Conservation (phyloP, 2,797 vertebrate species). For the Intellagama lesueurii region DNA sequence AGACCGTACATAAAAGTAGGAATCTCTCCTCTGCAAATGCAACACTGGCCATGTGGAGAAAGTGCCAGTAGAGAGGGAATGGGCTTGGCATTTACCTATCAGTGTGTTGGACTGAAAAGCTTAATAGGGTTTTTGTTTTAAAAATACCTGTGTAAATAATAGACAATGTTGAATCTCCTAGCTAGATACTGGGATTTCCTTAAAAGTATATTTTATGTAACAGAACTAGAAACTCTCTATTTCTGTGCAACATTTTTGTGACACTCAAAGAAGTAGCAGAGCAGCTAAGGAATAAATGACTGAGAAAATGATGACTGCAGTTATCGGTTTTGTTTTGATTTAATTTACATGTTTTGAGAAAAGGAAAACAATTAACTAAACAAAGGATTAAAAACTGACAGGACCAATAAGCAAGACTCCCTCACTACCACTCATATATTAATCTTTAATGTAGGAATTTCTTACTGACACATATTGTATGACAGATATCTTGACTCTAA, state of each 20-base stretch:
- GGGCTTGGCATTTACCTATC: too few species aligned
- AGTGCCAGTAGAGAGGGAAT: too few species aligned
- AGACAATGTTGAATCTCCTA: conserved; percentile 1
- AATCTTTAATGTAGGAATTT: conserved; percentile 30
- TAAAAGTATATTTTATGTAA: conserved; percentile 14
- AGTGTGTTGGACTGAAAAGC: too few species aligned
- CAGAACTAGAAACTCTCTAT: background rate
- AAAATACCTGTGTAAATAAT: conserved; percentile 56
- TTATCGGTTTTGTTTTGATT: conserved; percentile 1
- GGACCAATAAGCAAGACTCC: conserved; percentile 20
- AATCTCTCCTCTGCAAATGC: too few species aligned
- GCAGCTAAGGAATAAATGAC: conserved; percentile 46
- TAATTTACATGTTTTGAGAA: conserved; percentile 50
- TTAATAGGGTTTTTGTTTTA: conserved; percentile 36
- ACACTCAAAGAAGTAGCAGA: conserved; percentile 31
- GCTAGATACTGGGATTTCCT: conserved; percentile 9
- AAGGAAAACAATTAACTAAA: conserved; percentile 31
- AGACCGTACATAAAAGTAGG: too few species aligned
- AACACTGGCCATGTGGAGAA: too few species aligned
- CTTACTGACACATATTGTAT: conserved; percentile 18
- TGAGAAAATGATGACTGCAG: conserved; percentile 49
- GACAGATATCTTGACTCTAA: conserved; percentile 5
- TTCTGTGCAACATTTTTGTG: conserved; percentile 51
- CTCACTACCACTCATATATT: background rate
- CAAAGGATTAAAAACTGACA: conserved; percentile 33